These are phyloP conservation scores for Lymantria monacha DNA, from an alignment of 2,888 invertebrate genomes.

Conservation along the genomic window DNA sequence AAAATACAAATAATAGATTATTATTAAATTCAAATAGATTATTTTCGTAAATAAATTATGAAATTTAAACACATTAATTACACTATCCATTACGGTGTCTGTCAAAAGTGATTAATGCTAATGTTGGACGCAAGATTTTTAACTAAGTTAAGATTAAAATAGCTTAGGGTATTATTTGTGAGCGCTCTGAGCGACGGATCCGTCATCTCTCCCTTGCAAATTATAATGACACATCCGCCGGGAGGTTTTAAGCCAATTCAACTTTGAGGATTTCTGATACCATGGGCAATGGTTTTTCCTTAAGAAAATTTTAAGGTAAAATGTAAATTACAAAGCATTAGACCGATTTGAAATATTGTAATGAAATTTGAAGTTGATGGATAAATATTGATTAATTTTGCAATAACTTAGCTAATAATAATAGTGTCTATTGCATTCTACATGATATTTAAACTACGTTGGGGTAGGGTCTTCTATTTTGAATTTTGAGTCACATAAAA, in stretches of 20 bases:
- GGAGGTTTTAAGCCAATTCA: slow-evolving; percentile 78
- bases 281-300: slow-evolving; percentile 48
- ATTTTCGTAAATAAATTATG: slow-evolving; percentile 29
- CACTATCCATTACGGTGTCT: slow-evolving; percentile 74
- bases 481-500: too few species aligned
- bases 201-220: slow-evolving; percentile 78
- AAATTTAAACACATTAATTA: slow-evolving; percentile 54
- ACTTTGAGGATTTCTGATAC: slow-evolving; percentile 65
- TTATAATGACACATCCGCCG: slow-evolving; percentile 79
- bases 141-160: slow-evolving; percentile 82
- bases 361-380: slow-evolving; percentile 8
- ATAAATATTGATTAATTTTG: not conserved
- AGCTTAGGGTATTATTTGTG: slow-evolving; percentile 76
- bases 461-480: too few species aligned
- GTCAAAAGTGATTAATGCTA: slow-evolving; percentile 80
- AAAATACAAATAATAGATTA: too few species aligned
- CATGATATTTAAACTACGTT: too few species aligned
- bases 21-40: slow-evolving; percentile 8
- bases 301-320: slow-evolving; percentile 43
- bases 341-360: slow-evolving; percentile 10
- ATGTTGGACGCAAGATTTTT: slow-evolving; percentile 80
- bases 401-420: not conserved
- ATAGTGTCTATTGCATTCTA: not conserved
- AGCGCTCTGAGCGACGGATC: slow-evolving; percentile 69
- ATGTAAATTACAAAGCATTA: slow-evolving; percentile 28